phyloP scores from a whole-genome alignment of 2,888 invertebrate genomes.

The Pseudolycoriella hygida region DNA sequence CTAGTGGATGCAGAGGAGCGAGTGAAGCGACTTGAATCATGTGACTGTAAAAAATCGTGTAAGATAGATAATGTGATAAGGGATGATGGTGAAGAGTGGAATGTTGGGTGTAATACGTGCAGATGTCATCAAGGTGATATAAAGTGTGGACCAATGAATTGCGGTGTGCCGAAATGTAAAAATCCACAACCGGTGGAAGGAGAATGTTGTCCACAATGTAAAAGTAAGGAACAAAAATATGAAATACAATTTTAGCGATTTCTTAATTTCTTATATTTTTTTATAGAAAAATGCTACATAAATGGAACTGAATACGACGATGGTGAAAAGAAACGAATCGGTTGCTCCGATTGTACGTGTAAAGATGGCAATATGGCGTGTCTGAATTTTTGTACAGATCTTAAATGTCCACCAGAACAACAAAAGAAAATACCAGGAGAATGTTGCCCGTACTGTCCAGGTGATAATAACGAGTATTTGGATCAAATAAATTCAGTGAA shows the following conservation, averaged over 20 bases:
- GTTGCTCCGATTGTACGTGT: conserved; percentile 70
- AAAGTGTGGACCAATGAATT: conserved; percentile 65
- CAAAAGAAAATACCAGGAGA: conserved; percentile 69
- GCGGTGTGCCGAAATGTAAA: conserved; percentile 60
- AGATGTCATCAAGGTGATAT: conserved; percentile 80
- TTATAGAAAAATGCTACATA: conserved; percentile 52
- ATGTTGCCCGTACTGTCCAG: conserved; percentile 82
- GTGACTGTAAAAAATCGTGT: conserved; percentile 82
- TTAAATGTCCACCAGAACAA: conserved; percentile 57
- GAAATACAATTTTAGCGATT: not conserved
- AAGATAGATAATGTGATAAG: conserved; percentile 58
- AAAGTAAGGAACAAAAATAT: conserved; percentile 42
- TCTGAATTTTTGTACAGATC: conserved; percentile 54
- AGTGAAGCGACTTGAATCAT: conserved; percentile 54
- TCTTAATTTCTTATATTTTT: conserved; percentile 9
- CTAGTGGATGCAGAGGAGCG: conserved; percentile 63
- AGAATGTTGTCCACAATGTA: conserved; percentile 72
- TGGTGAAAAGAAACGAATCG: conserved; percentile 51
- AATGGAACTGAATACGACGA: conserved; percentile 58
- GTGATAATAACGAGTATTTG: conserved; percentile 28
- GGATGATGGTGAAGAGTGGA: conserved; percentile 73
- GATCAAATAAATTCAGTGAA: conserved; percentile 5
- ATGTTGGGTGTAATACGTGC: conserved; percentile 70
- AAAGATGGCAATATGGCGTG: conserved; percentile 69
- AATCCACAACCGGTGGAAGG: conserved; percentile 61